Evolutionary conservation across 2,797 vertebrate genomes (phyloP).

Genomic region (Aselliscus stoliczkanus): DNA sequence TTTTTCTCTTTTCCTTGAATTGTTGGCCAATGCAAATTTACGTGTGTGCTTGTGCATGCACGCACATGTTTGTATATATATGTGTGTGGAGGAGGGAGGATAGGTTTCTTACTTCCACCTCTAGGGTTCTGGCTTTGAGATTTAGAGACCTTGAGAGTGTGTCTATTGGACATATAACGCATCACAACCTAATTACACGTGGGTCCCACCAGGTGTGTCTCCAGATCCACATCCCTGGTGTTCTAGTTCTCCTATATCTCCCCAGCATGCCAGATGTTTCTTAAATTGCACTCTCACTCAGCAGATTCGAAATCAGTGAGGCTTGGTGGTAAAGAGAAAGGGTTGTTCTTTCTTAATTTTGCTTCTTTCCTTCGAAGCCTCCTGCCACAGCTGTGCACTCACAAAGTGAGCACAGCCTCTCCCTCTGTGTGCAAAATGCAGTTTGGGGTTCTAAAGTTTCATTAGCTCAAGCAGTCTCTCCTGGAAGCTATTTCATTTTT

Average conservation of each 20-base stretch:
- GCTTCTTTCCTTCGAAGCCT: constrained; percentile 60
- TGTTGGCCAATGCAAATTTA: neutral
- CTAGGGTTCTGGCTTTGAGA: neutral
- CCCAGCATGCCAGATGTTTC: constrained; percentile 75
- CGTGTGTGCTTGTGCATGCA: neutral
- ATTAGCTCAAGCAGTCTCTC: constrained; percentile 70
- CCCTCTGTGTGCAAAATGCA: constrained; percentile 63
- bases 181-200: constrained; percentile 61
- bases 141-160: fast-evolving
- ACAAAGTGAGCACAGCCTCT: constrained; percentile 65
- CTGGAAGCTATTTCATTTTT: constrained; percentile 73
- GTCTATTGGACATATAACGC: neutral
- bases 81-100: neutral
- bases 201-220: constrained; percentile 51
- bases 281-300: constrained; percentile 70
- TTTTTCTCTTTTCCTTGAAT: neutral
- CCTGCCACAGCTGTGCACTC: constrained; percentile 68
- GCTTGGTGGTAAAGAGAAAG: constrained; percentile 45
- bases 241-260: constrained; percentile 43
- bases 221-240: constrained; percentile 19
- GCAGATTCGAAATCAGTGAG: constrained; percentile 76
- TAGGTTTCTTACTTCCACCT: neutral
- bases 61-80: neutral
- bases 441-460: constrained; percentile 79
- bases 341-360: constrained; percentile 53